These are phyloP conservation scores for Bembecia ichneumoniformis DNA, from an alignment of 2,888 invertebrate genomes.

Conservation along the genomic window DNA sequence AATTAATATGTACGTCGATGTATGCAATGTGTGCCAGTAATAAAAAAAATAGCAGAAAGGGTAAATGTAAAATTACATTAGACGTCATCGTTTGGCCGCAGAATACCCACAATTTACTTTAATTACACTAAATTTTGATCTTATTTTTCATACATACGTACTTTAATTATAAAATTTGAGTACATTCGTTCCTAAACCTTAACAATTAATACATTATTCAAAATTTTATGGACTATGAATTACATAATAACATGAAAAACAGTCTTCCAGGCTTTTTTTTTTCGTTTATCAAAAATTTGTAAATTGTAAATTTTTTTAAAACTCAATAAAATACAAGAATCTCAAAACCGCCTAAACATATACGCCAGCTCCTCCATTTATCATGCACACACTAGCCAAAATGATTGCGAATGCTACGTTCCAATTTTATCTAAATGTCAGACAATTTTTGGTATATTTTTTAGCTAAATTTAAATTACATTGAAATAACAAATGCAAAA, in stretches of 20 bases:
- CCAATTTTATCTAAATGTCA: constrained; percentile 28
- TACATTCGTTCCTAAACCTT: constrained; percentile 48
- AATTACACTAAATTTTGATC: background rate
- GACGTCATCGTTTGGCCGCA: too few species aligned
- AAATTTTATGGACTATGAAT: constrained; percentile 65
- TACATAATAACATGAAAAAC: constrained; percentile 62
- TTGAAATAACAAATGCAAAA: too few species aligned
- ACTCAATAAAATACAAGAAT: constrained; percentile 58
- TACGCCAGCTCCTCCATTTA: constrained; percentile 24
- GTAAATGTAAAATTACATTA: too few species aligned
- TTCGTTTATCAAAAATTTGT: constrained; percentile 66
- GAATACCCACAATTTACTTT: too few species aligned
- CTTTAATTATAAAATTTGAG: constrained; percentile 26
- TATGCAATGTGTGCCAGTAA: too few species aligned
- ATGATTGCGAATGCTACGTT: constrained; percentile 19
- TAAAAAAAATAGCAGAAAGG: too few species aligned
- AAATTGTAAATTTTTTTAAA: constrained; percentile 63
- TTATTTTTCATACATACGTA: background rate
- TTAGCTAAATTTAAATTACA: constrained; percentile 16
- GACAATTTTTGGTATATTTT: constrained; percentile 47
- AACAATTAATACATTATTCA: constrained; percentile 60
- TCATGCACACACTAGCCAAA: constrained; percentile 18
- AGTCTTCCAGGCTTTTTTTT: constrained; percentile 63
- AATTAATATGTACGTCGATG: too few species aligned
- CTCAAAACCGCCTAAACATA: constrained; percentile 49